Percentiles rank a stretch among this genome's conserved stretches.
Evolutionary conservation across 2,113 vertebrate genomes (phyloP).

Genomic region (Orycteropus afer): DNA sequence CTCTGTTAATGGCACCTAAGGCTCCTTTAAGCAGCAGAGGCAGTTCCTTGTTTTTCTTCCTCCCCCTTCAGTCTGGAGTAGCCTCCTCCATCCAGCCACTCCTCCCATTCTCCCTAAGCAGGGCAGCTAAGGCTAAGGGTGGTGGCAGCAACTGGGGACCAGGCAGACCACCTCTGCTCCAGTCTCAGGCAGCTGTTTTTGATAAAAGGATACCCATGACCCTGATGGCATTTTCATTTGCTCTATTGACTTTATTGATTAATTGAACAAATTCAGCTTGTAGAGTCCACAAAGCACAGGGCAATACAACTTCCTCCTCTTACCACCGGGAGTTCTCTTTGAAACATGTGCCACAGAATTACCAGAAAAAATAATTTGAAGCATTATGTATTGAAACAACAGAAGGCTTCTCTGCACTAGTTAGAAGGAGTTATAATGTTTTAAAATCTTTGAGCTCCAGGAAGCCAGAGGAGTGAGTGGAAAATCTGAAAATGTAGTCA

Average conservation of each 20-base stretch:
- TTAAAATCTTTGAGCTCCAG: conserved; percentile 84
- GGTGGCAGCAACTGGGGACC: background rate
- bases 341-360: conserved; percentile 57
- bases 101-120: background rate
- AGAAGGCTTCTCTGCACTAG: conserved; percentile 62
- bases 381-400: conserved; percentile 82
- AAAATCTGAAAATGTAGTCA: conserved; percentile 95
- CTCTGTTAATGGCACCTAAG: no score
- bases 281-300: conserved; percentile 74
- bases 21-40: no score
- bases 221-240: conserved; percentile 30
- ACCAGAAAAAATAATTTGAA: conserved; percentile 56
- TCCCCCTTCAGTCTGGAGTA: no score
- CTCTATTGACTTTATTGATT: conserved; percentile 33
- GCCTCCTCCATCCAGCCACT: no score
- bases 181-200: conserved; percentile 48
- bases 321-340: conserved; percentile 64
- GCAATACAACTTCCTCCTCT: conserved; percentile 64
- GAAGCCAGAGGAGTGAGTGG: conserved; percentile 81
- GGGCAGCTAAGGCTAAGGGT: background rate
- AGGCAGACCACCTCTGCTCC: no score
- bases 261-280: conserved; percentile 82
- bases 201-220: background rate
- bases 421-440: conserved; percentile 82
- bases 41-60: no score